Base-by-base conservation (phyloP, 2,888 invertebrate species). In the Lobophora halterata region DNA sequence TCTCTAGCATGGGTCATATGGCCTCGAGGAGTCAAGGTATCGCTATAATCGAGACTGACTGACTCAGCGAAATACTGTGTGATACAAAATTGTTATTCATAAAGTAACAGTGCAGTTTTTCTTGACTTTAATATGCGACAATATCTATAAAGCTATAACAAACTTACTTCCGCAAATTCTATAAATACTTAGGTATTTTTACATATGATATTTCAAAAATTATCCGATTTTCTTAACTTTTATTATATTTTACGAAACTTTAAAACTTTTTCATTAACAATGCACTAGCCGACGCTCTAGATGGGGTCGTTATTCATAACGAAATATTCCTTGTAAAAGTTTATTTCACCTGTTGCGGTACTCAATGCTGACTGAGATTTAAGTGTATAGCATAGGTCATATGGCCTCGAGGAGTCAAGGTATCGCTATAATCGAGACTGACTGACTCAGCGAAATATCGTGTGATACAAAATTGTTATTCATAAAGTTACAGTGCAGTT, bases 191-290 rank as follows among this genome's bases (percentile, higher is more conserved):
- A n/a, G n/a, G n/a, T n/a, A n/a, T n/a, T n/a, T n/a, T n/a, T n/a
- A n/a, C n/a, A n/a, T n/a, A n/a, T n/a, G 50, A 50, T n/a, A n/a
- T n/a, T n/a, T n/a, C n/a, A n/a, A n/a, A n/a, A n/a, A n/a, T n/a
- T n/a, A 9, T 21, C 5, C 10, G 1, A 1, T 9, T 9, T 4
- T 21, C 51, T 45, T 35, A 35, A 24, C 11, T 1, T 13, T 38
- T 24, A 34, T 27, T 36, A 34, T 24, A 36, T 36, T 31, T 34
- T 40, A 53, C 53, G 51, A 46, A 55, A 57, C 50, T 37, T 17
- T 30, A 53, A 52, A 52, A 56, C 49, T 55, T 61, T 67, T 60
- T 49, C 59, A 65, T 65, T 63, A 62, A 59, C 31, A 43, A 41
- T 46, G 42, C 53, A 50, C 52, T 49, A 49, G n/a, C 35, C 49